phyloP scores from a whole-genome alignment of 2,888 invertebrate species.

The Spodoptera picta region DNA sequence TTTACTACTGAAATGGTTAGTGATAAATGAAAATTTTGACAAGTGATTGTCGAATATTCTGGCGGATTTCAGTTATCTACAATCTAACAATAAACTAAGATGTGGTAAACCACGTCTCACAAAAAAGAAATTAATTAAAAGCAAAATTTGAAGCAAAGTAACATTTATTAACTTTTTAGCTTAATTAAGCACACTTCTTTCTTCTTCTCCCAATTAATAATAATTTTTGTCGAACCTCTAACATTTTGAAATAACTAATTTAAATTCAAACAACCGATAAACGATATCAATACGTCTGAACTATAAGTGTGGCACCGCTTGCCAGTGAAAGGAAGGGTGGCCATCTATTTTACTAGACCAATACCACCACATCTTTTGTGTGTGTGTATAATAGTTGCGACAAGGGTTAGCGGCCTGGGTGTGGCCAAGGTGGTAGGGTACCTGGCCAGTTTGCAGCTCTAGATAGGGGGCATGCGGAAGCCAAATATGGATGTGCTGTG shows the following conservation, averaged over 20 bases:
- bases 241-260: not conserved
- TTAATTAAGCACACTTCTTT: too few relatives aligned
- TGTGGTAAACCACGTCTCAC: too few relatives aligned
- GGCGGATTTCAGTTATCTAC: too few relatives aligned
- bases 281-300: slow-evolving; percentile 50
- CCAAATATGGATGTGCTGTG: slow-evolving; percentile 5
- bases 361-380: slow-evolving; percentile 61
- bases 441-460: slow-evolving; percentile 59
- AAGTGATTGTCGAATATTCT: too few relatives aligned
- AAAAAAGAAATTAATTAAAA: too few relatives aligned
- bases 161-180: too few relatives aligned
- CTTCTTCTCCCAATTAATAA: too few relatives aligned
- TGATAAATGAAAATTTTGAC: too few relatives aligned
- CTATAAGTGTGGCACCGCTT: slow-evolving; percentile 77
- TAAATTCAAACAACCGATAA: slow-evolving; percentile 11
- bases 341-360: slow-evolving; percentile 82
- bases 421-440: slow-evolving; percentile 78
- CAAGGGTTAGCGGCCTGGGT: slow-evolving; percentile 84
- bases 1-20: too few relatives aligned
- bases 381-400: slow-evolving; percentile 69
- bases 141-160: too few relatives aligned
- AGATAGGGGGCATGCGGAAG: slow-evolving; percentile 53
- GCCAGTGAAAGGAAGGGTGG: slow-evolving; percentile 86
- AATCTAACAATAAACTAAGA: too few relatives aligned
- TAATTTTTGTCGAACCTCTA: too few relatives aligned